Base-by-base conservation (phyloP, 35 echinoderm and acorn worm genomes). In the Ophiothrix spiculata region DNA sequence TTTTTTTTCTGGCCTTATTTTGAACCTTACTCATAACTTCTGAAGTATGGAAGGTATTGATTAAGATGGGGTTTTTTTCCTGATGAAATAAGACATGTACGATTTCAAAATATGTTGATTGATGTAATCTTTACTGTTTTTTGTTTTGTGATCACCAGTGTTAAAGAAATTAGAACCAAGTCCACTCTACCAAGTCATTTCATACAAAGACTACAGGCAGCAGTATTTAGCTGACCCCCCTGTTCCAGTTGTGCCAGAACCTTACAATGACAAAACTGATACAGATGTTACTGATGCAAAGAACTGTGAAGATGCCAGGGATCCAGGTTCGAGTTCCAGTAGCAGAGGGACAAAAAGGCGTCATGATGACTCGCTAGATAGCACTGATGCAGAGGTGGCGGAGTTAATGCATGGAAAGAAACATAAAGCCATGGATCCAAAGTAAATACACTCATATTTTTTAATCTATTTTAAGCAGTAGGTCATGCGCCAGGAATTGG, bases 341-440 rank as follows among this genome's bases (percentile, higher is more conserved):
- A 15, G 10, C 60, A 6, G 60, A n/a, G 60, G 60, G 2, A 28
- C 29, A 28, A 69, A 69, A 28, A 69, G 60, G 29, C 60, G 29
- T n/a, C 60, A 69, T 69, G n/a, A n/a, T n/a, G 60, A 69, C 60
- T 69, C 60, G 25, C 1, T 1, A 12, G 60, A 69, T 69, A 15
- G 10, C 29, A n/a, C 60, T 6, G 60, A 69, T 69, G 60, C 60
- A n/a, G 60, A 69, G 60, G 60, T 69, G 25, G 60, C 60, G 23
- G 10, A 69, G 1, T 2, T 69, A 1, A 69, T 69, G 60, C 42
- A 49, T 49, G 60, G 60, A 15, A 69, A 69, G 60, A 69, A 69
- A 69, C 60, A 69, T 28, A 69, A 69, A n/a, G 10, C 60, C 2
- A 69, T 69, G 60, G 60, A 69, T 69, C 60, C 60, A 69, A 69